Base-by-base conservation (phyloP, 2,888 invertebrate species). In the Pammene fasciana region DNA sequence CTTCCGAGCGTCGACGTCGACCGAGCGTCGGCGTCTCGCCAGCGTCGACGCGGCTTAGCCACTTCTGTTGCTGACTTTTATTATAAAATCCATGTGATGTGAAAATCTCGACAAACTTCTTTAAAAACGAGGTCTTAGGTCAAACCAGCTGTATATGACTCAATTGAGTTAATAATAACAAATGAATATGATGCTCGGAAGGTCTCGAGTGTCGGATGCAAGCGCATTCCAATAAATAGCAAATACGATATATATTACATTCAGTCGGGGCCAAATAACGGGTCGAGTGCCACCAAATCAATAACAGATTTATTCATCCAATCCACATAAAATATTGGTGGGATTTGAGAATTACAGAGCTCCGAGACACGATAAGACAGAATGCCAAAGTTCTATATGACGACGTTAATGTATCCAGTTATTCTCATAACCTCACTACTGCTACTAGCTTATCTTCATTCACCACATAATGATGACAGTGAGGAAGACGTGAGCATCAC, bases 211-310 rank as follows among this genome's bases (percentile, higher is more conserved):
- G n/a, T 59, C 59, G 59, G 59, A 46, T 18, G 59, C 14, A 26
- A 46, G 5, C 6, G 26, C 59, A 59, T 59, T 6, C 59, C 45
- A 11, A 57, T 43, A 43, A 11, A 57, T 43, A 43, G 57, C 18
- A 18, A 26, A 52, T 26, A 52, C 13, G 13, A 52, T n/a, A 52
- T n/a, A 5, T 13, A 26, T 0, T 14, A 13, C 34, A 4, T 7
- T 13, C 34, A 45, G n/a, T 14, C 43, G 13, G 18, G 45, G 14
- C 0, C 45, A 59, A 43, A 57, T 26, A 45, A 34, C 45, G 45
- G 2, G 13, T 57, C 18, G 26, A 26, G 41, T 41, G 8, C 16
- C 26, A 5, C 6, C 18, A 5, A 3, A 48, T 48, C 14, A 48
- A 16, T 14, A 16, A 46, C 46, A 8, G 16, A 16, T 48, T 48